These are phyloP conservation scores for Danaus chrysippus DNA, from an alignment of 2,888 invertebrate species.

Conservation along the genomic window DNA sequence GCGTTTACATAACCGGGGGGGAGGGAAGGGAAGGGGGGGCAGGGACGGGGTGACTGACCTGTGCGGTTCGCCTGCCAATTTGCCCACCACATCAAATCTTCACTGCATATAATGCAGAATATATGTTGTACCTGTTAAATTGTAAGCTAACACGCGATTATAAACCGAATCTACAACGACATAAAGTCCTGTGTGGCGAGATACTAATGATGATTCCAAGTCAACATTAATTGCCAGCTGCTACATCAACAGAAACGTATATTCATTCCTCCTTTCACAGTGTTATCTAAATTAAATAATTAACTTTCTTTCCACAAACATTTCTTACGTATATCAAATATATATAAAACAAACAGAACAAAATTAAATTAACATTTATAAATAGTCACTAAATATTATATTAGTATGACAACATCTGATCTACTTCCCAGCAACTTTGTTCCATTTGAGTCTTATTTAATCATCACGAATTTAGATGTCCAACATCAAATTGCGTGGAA, in stretches of 20 bases:
- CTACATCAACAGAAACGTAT: slow-evolving; percentile 15
- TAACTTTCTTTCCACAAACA: not conserved
- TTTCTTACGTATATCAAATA: no score
- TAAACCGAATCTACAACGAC: not conserved
- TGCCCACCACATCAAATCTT: slow-evolving; percentile 71
- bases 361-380: no score
- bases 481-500: not conserved
- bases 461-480: not conserved
- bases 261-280: slow-evolving; percentile 13
- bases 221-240: slow-evolving; percentile 18
- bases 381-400: no score
- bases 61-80: slow-evolving; percentile 73
- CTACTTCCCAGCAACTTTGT: no score
- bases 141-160: slow-evolving; percentile 12
- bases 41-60: slow-evolving; percentile 65
- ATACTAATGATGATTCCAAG: not conserved
- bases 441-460: no score
- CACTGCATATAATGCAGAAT: slow-evolving; percentile 54
- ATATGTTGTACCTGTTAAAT: slow-evolving; percentile 19
- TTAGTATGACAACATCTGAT: no score
- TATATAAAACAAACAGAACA: no score
- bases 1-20: slow-evolving; percentile 59
- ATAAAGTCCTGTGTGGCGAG: slow-evolving; percentile 9
- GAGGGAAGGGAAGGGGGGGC: slow-evolving; percentile 39
- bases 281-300: slow-evolving; percentile 40